Base-by-base conservation (phyloP, 2,888 invertebrate species). In the Sarcophaga caerulescens region DNA sequence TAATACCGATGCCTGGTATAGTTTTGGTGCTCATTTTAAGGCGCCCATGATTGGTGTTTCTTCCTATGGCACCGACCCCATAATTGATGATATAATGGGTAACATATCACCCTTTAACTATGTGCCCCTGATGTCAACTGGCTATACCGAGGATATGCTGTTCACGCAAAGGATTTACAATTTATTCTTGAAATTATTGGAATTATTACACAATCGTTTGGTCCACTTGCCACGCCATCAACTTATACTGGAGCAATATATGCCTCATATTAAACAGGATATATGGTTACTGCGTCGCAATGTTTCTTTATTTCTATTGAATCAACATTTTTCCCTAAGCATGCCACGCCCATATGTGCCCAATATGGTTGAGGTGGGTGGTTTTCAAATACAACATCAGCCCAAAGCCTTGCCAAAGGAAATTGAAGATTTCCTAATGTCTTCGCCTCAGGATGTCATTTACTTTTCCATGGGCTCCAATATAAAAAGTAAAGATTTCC, bases 381-480 rank as follows among this genome's bases (percentile, higher is more conserved):
- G 93, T 0, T 79, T 92, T 62, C 93, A 93, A 73, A 89, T 93
- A 1, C 88, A 91, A 14, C 88, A 89, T 23, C 87, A 89, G 47
- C 81, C 87, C 0, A 88, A 90, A 4, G 88, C 90, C 1, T 80
- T 93, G 23, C 91, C 93, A 0, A 79, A 68, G 60, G 90, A 93
- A 52, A 89, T 94, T 14, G 88, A 90, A 71, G 81, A 89, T 57
- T 93, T 93, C 69, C 87, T 94, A 4, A 93, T 94, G 79, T 88
- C 89, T 1, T 92, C 94, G 0, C 79, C 87, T 4, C 87, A 93
- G 21, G 94, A 94, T 4, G 93, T 91, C 1, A 91, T 94, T 8
- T 93, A 93, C 81, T 94, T 94, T 86, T 93, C 94, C 3, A 89
- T 94, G 89, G 94, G 94, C 1, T 90, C 92, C 0, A 93, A 92